phyloP scores from a whole-genome alignment of 2,888 invertebrate genomes.

The Muscina levida region DNA sequence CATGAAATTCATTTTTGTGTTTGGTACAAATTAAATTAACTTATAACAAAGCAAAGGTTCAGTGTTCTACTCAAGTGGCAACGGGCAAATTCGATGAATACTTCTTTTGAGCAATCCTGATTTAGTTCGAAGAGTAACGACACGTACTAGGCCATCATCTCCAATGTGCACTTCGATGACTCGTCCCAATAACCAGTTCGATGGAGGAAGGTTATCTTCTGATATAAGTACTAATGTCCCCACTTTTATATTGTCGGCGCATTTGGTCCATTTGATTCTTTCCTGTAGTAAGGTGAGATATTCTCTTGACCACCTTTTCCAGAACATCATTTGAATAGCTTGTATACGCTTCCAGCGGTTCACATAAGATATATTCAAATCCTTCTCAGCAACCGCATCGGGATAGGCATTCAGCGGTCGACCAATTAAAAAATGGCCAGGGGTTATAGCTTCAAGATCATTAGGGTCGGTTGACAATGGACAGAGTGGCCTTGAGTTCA shows the following conservation, averaged over 20 bases:
- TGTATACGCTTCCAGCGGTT: constrained; percentile 1
- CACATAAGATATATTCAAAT: not conserved
- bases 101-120: not conserved
- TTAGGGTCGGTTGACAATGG: constrained; percentile 27
- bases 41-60: not conserved
- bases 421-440: too few relatives aligned
- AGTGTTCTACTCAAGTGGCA: not conserved
- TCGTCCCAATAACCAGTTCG: not conserved
- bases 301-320: constrained; percentile 4
- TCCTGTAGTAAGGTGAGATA: constrained; percentile 1
- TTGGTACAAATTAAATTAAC: not conserved
- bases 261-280: not conserved
- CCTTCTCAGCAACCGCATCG: not conserved
- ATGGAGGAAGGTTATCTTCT: not conserved
- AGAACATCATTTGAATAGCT: not conserved
- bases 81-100: not conserved
- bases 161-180: not conserved
- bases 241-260: not conserved
- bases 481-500: constrained; percentile 24
- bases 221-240: not conserved
- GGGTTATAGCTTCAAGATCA: constrained; percentile 27
- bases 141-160: not conserved
- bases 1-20: not conserved
- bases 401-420: too few relatives aligned
- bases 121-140: constrained; percentile 5